These are phyloP conservation scores for Progne subis DNA, from an alignment of 2,113 vertebrate species.

Conservation along the genomic window DNA sequence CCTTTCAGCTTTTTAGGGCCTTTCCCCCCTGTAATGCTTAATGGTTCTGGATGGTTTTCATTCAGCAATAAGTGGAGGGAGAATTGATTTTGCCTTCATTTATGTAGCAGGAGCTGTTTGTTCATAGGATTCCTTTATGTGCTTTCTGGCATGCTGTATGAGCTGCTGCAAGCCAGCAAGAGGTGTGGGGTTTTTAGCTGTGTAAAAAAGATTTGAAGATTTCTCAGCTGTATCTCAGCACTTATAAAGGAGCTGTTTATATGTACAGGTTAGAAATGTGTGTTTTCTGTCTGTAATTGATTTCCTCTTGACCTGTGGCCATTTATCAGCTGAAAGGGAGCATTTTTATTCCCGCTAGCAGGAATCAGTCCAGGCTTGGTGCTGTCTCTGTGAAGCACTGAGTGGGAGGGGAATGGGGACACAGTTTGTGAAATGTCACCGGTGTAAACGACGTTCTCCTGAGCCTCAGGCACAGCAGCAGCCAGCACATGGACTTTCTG, in stretches of 20 bases:
- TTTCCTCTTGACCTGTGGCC: not conserved
- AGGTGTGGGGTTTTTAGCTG: not conserved
- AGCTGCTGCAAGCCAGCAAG: not conserved
- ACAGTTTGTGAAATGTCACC: conserved; percentile 25
- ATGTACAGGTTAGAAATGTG: not conserved
- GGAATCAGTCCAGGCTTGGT: not conserved
- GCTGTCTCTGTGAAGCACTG: not conserved
- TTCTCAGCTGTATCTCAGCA: not conserved
- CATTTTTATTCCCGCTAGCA: not conserved
- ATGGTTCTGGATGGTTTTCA: not conserved
- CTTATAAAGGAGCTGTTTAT: not conserved
- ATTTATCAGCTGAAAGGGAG: not conserved
- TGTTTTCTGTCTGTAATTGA: not conserved
- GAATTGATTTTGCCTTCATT: not conserved
- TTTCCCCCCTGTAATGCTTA: fast-evolving
- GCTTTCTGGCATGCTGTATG: not conserved
- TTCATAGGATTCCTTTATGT: not conserved
- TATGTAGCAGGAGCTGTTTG: not conserved
- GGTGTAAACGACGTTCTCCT: not conserved
- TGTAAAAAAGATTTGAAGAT: not conserved
- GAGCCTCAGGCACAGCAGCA: not conserved
- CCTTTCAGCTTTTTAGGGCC: not conserved
- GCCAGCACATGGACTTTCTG: not conserved
- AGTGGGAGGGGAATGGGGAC: conserved; percentile 6
- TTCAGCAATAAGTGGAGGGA: not conserved